Evolutionary conservation across 2,113 vertebrate genomes (phyloP).

Genomic region (Uropsilus gracilis): DNA sequence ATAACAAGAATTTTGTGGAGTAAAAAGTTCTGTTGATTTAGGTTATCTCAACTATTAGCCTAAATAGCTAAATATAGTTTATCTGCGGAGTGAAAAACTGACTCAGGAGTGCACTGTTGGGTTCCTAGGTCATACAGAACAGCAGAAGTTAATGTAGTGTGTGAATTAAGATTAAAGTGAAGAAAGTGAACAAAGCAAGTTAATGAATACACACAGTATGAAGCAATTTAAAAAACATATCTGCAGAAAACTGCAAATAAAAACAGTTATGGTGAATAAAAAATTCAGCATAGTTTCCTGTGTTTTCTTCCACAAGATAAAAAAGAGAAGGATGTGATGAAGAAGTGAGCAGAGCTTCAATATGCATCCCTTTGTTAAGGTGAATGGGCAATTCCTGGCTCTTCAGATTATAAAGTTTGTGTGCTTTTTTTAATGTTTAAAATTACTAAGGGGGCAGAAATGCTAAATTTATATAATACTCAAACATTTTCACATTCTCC

Average conservation of each 20-base stretch:
- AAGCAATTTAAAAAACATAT: neutral
- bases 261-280: neutral
- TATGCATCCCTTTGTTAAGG: neutral
- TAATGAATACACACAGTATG: neutral
- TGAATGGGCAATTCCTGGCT: neutral
- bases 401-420: neutral
- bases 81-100: neutral
- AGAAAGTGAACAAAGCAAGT: neutral
- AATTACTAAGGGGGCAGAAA: neutral
- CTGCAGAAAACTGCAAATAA: neutral
- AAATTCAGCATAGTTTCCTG: neutral
- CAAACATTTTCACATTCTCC: neutral
- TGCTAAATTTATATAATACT: neutral
- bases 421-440: neutral
- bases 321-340: neutral
- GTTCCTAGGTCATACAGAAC: neutral
- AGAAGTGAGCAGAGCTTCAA: neutral
- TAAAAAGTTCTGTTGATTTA: neutral
- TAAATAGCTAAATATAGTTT: neutral
- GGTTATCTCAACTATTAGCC: neutral
- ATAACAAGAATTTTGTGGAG: neutral
- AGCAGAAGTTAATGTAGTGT: neutral
- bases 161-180: neutral
- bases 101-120: neutral
- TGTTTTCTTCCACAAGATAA: neutral